Evolutionary conservation across 2,797 vertebrate species (phyloP), one percentile per base, ranked within the genome.

Genomic region (Cheracebus regulus): DNA sequence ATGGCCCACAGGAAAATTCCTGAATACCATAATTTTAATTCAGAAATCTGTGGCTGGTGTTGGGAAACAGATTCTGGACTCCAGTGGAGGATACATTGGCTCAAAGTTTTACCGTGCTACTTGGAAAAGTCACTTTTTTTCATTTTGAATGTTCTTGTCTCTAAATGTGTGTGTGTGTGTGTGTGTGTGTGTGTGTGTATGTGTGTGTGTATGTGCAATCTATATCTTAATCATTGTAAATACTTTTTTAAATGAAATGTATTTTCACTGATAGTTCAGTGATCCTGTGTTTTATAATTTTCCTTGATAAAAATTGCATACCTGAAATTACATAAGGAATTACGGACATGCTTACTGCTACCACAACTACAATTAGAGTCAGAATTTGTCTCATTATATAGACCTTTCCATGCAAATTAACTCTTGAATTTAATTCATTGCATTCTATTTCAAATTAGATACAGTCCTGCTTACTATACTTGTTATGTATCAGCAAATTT

Each of bases 41-140:
- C 14, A 79, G 36, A 57, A 91, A 78, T 33, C 22, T 70, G 15
- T 83, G 22, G 7, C 8, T 44, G 4, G 10, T 84, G 6, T 4
- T 61, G 5, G 20, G 41, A 72, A 90, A 92, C 92, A 3, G 2
- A 75, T 76, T 80, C 4, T 86, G 33, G 12, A 48, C 22, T 83
- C 11, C 2, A 20, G 1, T 3, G 19, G 7, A n/a, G 19, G 20
- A 48, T 0, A 33, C 5, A 4, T 17, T 9, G 36, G 9, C 22
- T 90, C 52, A 83, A 73, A 75, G 2, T 87, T 93, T 20, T 52
- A 44, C 1, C 7, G 1, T 17, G 2, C 4, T 33, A 2, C 3
- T 72, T 58, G 2, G 20, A 70, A 90, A 90, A 88, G 5, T 41
- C 15, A 58, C 2, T 14, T 76, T 90, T 94, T 94, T 70, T 78